Evolutionary conservation across 2,113 vertebrate genomes (phyloP).

Genomic region (Ammodytes marinus): DNA sequence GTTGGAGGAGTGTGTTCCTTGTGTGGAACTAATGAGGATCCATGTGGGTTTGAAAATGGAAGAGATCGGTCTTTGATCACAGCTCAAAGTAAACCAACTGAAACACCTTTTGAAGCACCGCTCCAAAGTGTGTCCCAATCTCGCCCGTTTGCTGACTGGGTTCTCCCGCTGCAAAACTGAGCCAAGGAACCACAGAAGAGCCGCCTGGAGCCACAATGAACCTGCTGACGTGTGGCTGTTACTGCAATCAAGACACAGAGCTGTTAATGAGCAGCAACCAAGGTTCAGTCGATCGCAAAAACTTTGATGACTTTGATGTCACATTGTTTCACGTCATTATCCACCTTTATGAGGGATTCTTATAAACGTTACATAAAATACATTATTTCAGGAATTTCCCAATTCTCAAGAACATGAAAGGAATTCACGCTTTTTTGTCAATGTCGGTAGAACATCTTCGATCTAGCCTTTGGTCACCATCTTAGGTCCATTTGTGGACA

Average conservation of each 20-base stretch:
- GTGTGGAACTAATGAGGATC: slow-evolving; percentile 61
- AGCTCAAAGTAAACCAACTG: slow-evolving; percentile 26
- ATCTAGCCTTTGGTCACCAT: neutral
- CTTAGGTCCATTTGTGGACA: slow-evolving; percentile 8
- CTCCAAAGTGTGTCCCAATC: slow-evolving; percentile 27
- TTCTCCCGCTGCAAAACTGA: neutral
- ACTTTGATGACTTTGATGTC: slow-evolving; percentile 2
- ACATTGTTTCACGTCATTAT: neutral
- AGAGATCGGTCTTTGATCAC: slow-evolving; percentile 54
- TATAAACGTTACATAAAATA: neutral
- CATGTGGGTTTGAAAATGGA: slow-evolving; percentile 50
- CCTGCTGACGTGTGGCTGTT: slow-evolving; percentile 18
- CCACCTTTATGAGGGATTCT: neutral
- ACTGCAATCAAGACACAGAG: slow-evolving; percentile 19
- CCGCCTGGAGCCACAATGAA: neutral
- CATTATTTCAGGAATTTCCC: neutral
- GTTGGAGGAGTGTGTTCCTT: slow-evolving; percentile 21
- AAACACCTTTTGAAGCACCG: slow-evolving; percentile 41
- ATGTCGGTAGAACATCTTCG: neutral
- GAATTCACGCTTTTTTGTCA: neutral
- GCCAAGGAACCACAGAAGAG: slow-evolving; percentile 9
- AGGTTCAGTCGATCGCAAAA: neutral
- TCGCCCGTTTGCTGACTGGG: slow-evolving; percentile 36
- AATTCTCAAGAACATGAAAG: neutral
- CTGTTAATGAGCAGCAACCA: neutral